phyloP scores from a whole-genome alignment of 2,113 vertebrate species.

The Osmerus mordax region DNA sequence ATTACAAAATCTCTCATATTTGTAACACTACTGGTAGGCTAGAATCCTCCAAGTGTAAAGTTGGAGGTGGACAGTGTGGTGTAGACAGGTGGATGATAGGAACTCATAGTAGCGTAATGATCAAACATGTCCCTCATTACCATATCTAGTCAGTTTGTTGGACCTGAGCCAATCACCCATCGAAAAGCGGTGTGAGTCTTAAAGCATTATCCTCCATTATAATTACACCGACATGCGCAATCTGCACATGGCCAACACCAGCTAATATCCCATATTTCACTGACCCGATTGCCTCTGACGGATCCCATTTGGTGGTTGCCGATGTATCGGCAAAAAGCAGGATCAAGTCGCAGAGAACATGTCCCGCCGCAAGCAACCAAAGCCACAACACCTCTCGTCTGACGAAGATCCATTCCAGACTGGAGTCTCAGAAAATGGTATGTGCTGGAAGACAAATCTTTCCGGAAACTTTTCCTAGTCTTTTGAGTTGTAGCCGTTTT shows the following conservation, averaged over 20 bases:
- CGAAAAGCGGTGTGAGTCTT: conserved; percentile 76
- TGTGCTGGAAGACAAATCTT: conserved; percentile 28
- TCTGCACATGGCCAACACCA: conserved; percentile 75
- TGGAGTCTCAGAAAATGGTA: conserved; percentile 78
- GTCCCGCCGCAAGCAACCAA: conserved; percentile 97
- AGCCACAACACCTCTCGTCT: conserved; percentile 88
- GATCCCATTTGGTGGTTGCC: conserved; percentile 64
- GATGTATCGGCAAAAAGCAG: conserved; percentile 81
- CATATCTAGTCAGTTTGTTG: conserved; percentile 85
- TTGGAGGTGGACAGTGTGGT: conserved; percentile 50
- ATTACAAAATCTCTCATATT: too few species aligned
- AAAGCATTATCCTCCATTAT: conserved; percentile 88
- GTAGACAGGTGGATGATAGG: conserved; percentile 71
- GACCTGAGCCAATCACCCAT: conserved; percentile 76
- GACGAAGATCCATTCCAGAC: conserved; percentile 76
- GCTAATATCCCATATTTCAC: conserved; percentile 70
- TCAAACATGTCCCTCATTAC: conserved; percentile 84
- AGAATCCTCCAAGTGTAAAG: neutral
- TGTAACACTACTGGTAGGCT: too few species aligned
- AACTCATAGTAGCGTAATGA: conserved; percentile 75
- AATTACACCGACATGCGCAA: conserved; percentile 92
- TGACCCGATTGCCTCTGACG: conserved; percentile 56
- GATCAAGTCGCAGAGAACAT: conserved; percentile 76
- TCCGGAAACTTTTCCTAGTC: too few species aligned
- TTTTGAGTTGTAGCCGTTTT: too few species aligned